Evolutionary conservation across 2,888 invertebrate species (phyloP), one percentile per base, ranked within the genome.

Genomic region (Melanotus villosus): DNA sequence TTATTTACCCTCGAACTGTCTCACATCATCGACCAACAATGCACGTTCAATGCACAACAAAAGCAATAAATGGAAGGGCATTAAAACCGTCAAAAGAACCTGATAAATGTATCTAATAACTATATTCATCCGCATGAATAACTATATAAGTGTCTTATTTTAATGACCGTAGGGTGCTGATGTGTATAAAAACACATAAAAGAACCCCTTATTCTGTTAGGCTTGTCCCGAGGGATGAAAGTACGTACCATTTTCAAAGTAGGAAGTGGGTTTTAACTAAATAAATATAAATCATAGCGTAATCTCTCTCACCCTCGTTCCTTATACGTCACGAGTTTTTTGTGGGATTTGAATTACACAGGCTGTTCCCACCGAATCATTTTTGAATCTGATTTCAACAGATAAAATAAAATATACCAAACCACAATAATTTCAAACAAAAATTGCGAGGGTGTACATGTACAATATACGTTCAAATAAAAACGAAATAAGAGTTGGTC

Each of bases 41-140:
- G 26, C 7, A 26, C 26, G 26, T 26, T 26, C 26, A 26, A 3
- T 3, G 26, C 3, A 14, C 14, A n/a, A 38, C 36, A 38, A 38
- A 5, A 12, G 12, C 10, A 38, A 38, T 38, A 38, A 38, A 38
- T 38, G 36, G 12, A 38, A 45, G 10, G n/a, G 16, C 19, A 45
- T 19, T 45, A 47, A 47, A 47, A 23, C 4, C n/a, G 47, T 47
- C 47, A 47, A 6, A 12, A 14, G 23, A 47, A 12, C 47, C 23
- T 47, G 47, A 47, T 47, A 47, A 47, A 47, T 47, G 47, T 47
- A 3, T 12, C 23, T 47, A 47, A 47, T 47, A 47, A 47, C 47
- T 47, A 23, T 47, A 47, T 47, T 47, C 26, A 6, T 12, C 10
- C 21, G 45, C 45, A 10, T 45, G 45, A 45, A 45, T 45, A 23